phyloP scores from a whole-genome alignment of 2,888 invertebrate species.

The Metellina segmentata region DNA sequence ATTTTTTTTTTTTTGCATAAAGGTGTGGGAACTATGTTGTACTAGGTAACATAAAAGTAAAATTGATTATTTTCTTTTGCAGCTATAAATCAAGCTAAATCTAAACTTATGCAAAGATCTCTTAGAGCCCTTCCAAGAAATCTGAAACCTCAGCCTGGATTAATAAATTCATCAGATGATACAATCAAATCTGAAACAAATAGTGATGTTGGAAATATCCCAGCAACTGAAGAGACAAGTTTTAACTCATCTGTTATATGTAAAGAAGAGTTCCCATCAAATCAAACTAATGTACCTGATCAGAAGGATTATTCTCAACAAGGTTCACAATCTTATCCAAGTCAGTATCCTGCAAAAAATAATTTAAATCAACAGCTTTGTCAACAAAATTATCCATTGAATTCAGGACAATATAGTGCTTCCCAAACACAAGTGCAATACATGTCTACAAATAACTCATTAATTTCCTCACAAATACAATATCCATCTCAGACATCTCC shows the following conservation, averaged over 20 bases:
- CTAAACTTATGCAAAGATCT: constrained; percentile 48
- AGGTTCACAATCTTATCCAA: constrained; percentile 51
- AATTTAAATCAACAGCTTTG: constrained; percentile 37
- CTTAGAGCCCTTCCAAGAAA: constrained; percentile 48
- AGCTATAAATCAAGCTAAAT: constrained; percentile 39
- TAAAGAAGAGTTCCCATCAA: constrained; percentile 58
- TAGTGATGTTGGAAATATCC: constrained; percentile 40
- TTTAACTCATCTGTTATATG: constrained; percentile 44
- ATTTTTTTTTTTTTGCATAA: no score
- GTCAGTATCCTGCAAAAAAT: constrained; percentile 46
- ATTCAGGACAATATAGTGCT: constrained; percentile 39
- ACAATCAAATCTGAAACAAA: constrained; percentile 54
- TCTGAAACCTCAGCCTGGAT: constrained; percentile 50
- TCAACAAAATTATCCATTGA: constrained; percentile 50
- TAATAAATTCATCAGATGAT: constrained; percentile 10
- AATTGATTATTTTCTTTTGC: background rate
- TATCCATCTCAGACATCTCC: constrained; percentile 24
- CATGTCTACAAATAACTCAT: background rate
- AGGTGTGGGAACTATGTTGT: no score
- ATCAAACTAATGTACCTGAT: constrained; percentile 8
- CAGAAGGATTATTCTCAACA: constrained; percentile 59
- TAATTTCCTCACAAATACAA: constrained; percentile 21
- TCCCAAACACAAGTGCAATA: constrained; percentile 19
- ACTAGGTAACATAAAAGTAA: no score
- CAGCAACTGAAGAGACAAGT: constrained; percentile 38